These are phyloP conservation scores for Emmelina monodactyla DNA, from an alignment of 2,888 invertebrate genomes.

Conservation along the genomic window DNA sequence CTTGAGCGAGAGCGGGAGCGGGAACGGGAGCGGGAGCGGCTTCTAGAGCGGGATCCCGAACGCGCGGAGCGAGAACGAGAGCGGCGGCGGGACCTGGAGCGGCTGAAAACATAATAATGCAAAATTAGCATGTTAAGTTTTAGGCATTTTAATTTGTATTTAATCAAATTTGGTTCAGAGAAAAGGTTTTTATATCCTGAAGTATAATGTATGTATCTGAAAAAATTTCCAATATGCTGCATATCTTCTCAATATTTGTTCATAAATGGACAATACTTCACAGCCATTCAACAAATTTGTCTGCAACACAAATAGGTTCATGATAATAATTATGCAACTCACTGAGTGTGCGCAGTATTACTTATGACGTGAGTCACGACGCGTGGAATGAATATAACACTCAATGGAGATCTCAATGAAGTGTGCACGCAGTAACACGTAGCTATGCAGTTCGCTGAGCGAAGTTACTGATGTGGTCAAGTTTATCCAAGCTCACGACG, in stretches of 20 bases:
- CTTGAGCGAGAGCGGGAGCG: constrained; percentile 62
- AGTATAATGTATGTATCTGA: not conserved
- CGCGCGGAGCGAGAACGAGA: constrained; percentile 68
- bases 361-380: constrained; percentile 50
- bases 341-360: constrained; percentile 65
- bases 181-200: not conserved
- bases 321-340: constrained; percentile 61
- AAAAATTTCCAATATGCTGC: not conserved
- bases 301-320: constrained; percentile 12
- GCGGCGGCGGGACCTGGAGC: constrained; percentile 70
- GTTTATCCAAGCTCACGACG: constrained; percentile 57
- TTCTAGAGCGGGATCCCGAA: constrained; percentile 54
- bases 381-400: constrained; percentile 53
- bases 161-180: not conserved
- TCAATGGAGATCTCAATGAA: constrained; percentile 54
- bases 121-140: not conserved
- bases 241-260: too few species aligned
- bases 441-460: constrained; percentile 59
- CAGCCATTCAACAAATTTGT: too few species aligned
- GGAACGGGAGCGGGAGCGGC: constrained; percentile 27
- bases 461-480: constrained; percentile 58
- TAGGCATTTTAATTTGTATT: not conserved
- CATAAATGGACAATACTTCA: too few species aligned
- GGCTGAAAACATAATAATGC: constrained; percentile 30
- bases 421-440: constrained; percentile 55